A percentile compares a stretch with the other conserved stretches of the same genome.
Conservation (phyloP, 2,113 vertebrate species). For the Leiothrix lutea region DNA sequence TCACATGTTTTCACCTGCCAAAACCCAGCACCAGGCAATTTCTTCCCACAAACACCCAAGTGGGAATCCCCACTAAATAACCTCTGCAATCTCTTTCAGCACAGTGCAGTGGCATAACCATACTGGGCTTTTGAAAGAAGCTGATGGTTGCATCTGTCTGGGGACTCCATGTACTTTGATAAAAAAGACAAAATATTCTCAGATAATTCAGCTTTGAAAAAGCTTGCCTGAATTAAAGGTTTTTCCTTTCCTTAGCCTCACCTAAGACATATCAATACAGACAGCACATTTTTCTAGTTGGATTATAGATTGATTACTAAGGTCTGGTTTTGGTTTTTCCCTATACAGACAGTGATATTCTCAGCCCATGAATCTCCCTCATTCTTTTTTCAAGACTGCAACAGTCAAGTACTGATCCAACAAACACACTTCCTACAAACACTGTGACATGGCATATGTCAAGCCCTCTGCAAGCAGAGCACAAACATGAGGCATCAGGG, state of each 20-base stretch:
- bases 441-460: neutral
- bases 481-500: neutral
- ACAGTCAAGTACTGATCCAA: neutral
- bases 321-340: neutral
- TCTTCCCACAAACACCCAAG: neutral
- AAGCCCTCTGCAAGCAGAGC: neutral
- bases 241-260: neutral
- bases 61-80: neutral
- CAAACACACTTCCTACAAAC: neutral
- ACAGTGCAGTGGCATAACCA: neutral
- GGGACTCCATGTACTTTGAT: neutral
- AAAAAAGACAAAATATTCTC: neutral
- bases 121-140: neutral
- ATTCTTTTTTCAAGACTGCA: neutral
- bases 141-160: neutral
- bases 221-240: neutral
- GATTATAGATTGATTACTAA: neutral
- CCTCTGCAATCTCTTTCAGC: neutral
- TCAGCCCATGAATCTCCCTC: neutral
- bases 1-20: neutral
- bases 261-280: neutral
- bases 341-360: neutral
- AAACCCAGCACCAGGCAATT: neutral
- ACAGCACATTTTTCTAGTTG: neutral
- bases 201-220: neutral